phyloP scores from a whole-genome alignment of 30 jellyfish, hydroid and myxozoan species.

The Aurelia sp. region DNA sequence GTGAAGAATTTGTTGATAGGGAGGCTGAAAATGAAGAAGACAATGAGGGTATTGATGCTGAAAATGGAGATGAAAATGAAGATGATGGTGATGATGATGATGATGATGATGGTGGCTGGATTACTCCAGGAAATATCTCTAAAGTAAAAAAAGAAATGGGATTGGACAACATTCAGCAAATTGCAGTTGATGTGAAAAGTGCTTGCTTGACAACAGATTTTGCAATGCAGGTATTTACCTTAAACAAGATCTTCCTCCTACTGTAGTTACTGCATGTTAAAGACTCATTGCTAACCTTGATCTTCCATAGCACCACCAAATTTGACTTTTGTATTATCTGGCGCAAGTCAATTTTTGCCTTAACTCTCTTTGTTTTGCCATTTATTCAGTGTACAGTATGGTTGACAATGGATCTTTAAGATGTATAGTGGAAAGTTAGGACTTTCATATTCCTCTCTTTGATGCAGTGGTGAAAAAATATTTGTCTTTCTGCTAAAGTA shows the following conservation, averaged over 20 bases:
- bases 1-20: too few species aligned
- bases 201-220: conserved; percentile 96
- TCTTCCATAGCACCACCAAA: background rate
- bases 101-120: conserved; percentile 90
- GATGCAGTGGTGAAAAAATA: too few species aligned
- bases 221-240: conserved; percentile 94
- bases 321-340: background rate
- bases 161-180: conserved; percentile 55
- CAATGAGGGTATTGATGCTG: background rate
- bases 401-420: too few species aligned
- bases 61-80: background rate
- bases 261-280: too few species aligned
- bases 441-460: background rate
- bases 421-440: background rate
- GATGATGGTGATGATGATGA: conserved; percentile 34
- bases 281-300: background rate
- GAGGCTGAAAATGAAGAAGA: background rate
- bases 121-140: conserved; percentile 85
- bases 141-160: conserved; percentile 85
- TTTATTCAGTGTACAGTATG: too few species aligned
- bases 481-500: too few species aligned
- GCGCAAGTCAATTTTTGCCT: background rate
- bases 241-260: background rate
- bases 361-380: too few species aligned
- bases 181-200: conserved; percentile 36